Percentiles rank a stretch among this genome's conserved stretches.
These are phyloP conservation scores for Manacus vitellinus DNA, from an alignment of 2,113 vertebrate species.

Conservation along the genomic window DNA sequence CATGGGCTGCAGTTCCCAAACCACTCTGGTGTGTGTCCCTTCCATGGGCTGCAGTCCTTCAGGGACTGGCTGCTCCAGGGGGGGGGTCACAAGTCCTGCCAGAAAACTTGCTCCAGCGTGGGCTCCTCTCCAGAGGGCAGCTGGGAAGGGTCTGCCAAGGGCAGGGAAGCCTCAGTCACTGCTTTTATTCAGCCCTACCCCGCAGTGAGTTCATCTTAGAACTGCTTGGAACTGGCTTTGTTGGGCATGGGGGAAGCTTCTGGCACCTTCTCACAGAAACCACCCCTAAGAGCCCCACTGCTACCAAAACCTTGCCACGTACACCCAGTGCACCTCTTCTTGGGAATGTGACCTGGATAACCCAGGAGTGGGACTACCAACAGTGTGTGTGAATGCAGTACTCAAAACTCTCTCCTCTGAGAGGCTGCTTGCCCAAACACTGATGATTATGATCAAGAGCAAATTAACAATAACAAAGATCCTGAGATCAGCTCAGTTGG, in stretches of 20 bases:
- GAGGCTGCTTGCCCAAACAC: background rate
- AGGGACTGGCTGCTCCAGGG: background rate
- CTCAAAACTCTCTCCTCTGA: background rate
- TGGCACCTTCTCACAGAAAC: background rate
- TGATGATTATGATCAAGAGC: background rate
- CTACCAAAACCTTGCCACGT: background rate
- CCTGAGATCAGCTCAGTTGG: background rate
- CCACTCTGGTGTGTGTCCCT: background rate
- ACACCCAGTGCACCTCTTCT: no score
- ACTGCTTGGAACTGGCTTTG: background rate
- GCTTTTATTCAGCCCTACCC: background rate
- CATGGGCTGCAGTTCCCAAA: no score
- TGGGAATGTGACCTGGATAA: background rate
- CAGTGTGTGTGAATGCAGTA: background rate
- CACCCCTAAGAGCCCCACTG: background rate
- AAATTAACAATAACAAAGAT: background rate
- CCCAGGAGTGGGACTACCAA: background rate
- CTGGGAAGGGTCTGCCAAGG: background rate
- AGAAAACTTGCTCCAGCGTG: background rate
- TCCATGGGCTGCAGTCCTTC: no score
- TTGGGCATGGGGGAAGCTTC: background rate
- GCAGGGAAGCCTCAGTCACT: background rate
- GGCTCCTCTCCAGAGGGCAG: background rate
- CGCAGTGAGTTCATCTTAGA: background rate
- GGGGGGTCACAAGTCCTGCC: background rate